Percentiles rank a stretch among this genome's conserved stretches.
Evolutionary conservation across 2,113 vertebrate genomes (phyloP).

Genomic region (Nansenia antarctica): DNA sequence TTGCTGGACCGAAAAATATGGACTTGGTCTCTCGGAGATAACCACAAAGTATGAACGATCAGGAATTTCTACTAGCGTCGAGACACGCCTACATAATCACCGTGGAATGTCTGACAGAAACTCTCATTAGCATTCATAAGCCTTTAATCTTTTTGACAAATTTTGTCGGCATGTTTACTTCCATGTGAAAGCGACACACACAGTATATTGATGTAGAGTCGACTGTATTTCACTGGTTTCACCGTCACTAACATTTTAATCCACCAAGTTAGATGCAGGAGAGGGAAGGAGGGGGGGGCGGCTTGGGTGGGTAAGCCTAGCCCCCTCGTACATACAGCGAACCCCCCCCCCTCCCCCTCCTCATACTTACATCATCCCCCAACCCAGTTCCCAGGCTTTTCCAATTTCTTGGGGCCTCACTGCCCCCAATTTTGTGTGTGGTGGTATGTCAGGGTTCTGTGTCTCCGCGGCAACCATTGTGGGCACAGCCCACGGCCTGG

Average conservation of each 20-base stretch:
- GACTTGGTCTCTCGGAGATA: not conserved
- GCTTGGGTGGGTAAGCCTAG: not conserved
- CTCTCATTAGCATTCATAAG: conserved; percentile 47
- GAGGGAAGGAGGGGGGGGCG: not conserved
- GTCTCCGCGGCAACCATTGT: conserved; percentile 58
- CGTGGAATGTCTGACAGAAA: conserved; percentile 23
- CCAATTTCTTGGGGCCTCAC: conserved; percentile 44
- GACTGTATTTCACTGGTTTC: too few relatives aligned
- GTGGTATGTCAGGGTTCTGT: conserved; percentile 25
- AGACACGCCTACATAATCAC: conserved; percentile 8
- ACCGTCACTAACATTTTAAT: conserved; percentile 27
- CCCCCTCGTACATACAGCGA: not conserved
- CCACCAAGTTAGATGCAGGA: conserved; percentile 2
- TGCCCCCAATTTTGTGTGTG: conserved; percentile 32
- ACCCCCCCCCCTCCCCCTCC: not conserved
- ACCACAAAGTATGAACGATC: not conserved
- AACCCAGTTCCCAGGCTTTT: conserved; percentile 47
- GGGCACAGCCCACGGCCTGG: conserved; percentile 33
- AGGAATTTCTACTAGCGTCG: not conserved
- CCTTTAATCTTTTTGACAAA: conserved; percentile 55
- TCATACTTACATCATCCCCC: not conserved
- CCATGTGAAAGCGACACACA: conserved; percentile 37
- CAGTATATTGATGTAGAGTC: conserved; percentile 18
- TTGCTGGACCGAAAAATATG: not conserved
- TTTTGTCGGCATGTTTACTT: conserved; percentile 26